These are phyloP conservation scores for Hippocampus mohnikei DNA, from an alignment of 2,113 vertebrate species.

Conservation along the genomic window DNA sequence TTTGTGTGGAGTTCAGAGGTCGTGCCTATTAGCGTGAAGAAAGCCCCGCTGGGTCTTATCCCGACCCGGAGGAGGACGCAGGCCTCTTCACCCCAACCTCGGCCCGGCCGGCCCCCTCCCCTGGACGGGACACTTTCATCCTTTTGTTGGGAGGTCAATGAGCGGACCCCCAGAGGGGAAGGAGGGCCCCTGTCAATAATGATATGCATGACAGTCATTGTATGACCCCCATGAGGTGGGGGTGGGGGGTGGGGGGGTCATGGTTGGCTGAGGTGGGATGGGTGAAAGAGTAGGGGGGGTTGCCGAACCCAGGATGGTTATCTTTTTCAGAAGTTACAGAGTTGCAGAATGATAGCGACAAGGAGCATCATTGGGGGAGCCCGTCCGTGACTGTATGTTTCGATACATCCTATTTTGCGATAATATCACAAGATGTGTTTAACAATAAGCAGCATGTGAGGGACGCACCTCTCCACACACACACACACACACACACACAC, in stretches of 20 bases:
- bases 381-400: neutral
- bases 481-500: slow-evolving; percentile 6
- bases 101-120: slow-evolving; percentile 56
- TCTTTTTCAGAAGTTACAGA: slow-evolving; percentile 58
- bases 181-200: slow-evolving; percentile 83
- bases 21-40: slow-evolving; percentile 74
- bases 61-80: slow-evolving; percentile 72
- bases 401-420: neutral
- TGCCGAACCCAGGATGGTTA: slow-evolving; percentile 55
- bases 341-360: slow-evolving; percentile 38
- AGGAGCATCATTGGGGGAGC: slow-evolving; percentile 2
- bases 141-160: slow-evolving; percentile 83
- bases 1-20: slow-evolving; percentile 73
- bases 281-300: slow-evolving; percentile 34
- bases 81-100: slow-evolving; percentile 66
- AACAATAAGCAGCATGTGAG: neutral
- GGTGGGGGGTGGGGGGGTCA: slow-evolving; percentile 66
- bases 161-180: slow-evolving; percentile 77
- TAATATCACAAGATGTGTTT: slow-evolving; percentile 3
- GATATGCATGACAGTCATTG: slow-evolving; percentile 82
- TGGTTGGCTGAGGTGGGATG: slow-evolving; percentile 67
- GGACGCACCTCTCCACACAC: too few species aligned
- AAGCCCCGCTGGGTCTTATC: slow-evolving; percentile 73
- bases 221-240: slow-evolving; percentile 67
- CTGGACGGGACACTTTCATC: slow-evolving; percentile 84